phyloP scores from a whole-genome alignment of 1,140 invertebrate species.

The Sycobia sp. region DNA sequence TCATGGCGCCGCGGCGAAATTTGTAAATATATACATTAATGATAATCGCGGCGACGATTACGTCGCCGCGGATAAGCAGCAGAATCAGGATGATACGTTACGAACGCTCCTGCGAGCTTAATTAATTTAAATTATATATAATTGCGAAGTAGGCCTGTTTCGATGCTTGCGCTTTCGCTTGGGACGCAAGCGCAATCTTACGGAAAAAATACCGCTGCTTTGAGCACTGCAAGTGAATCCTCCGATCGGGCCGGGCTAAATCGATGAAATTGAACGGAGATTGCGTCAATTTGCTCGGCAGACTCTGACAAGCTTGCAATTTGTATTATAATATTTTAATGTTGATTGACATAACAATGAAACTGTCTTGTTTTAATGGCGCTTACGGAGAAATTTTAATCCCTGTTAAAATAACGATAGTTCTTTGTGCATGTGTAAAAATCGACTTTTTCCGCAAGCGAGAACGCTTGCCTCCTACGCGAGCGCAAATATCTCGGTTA shows the following conservation, averaged over 20 bases:
- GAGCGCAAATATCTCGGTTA: slow-evolving; percentile 6
- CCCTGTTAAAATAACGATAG: slow-evolving; percentile 13
- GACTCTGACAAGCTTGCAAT: neutral
- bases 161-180: slow-evolving; percentile 9
- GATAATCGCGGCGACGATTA: neutral
- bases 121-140: slow-evolving; percentile 28
- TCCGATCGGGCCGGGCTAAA: neutral
- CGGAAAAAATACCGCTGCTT: neutral
- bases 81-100: neutral
- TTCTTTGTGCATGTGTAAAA: neutral
- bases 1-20: neutral
- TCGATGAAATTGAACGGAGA: neutral
- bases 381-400: neutral
- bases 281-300: neutral
- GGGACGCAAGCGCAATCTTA: slow-evolving; percentile 9
- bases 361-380: slow-evolving; percentile 25
- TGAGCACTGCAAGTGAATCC: neutral
- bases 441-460: neutral
- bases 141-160: neutral
- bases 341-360: neutral
- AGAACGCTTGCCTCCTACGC: slow-evolving; percentile 10
- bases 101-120: slow-evolving; percentile 17
- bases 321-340: slow-evolving; percentile 19
- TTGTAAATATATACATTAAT: slow-evolving; percentile 30
- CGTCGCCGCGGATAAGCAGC: neutral